Conservation (phyloP, 2,797 vertebrate species). For the Myiothlypis chrysogaster region DNA sequence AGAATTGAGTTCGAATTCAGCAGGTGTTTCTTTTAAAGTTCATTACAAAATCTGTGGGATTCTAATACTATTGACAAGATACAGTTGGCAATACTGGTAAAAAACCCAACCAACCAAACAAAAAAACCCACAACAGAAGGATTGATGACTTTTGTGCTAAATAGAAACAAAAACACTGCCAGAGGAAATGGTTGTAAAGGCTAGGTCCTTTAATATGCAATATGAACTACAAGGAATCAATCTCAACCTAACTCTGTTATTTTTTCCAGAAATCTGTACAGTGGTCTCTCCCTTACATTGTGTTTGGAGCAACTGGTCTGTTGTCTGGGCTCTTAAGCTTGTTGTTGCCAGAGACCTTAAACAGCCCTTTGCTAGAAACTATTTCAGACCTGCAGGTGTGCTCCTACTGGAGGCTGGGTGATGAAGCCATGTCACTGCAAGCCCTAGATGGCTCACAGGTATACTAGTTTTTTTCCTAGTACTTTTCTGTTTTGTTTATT, state of each 20-base stretch:
- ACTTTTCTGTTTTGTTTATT: neutral
- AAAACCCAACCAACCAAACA: neutral
- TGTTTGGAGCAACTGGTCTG: constrained; percentile 77
- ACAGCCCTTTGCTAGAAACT: constrained; percentile 76
- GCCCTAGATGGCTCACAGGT: constrained; percentile 69
- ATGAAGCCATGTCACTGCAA: constrained; percentile 73
- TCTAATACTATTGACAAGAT: neutral
- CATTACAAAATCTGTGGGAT: neutral
- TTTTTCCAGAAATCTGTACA: constrained; percentile 73
- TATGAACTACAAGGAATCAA: neutral
- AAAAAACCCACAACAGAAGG: neutral
- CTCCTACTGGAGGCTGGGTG: constrained; percentile 72
- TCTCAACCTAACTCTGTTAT: neutral
- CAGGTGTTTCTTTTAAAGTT: neutral
- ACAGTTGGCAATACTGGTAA: neutral
- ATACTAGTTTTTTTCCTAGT: neutral
- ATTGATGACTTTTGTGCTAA: neutral
- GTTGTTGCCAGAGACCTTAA: constrained; percentile 80
- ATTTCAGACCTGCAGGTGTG: constrained; percentile 76
- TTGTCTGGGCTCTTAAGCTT: constrained; percentile 77
- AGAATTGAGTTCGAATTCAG: neutral
- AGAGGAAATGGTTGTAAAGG: neutral
- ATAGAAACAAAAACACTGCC: neutral
- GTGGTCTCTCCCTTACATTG: constrained; percentile 77
- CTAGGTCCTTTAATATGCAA: neutral